Evolutionary conservation across 2,797 vertebrate genomes (phyloP), one percentile per base, ranked within the genome.

Genomic region (Delichon dasypus): DNA sequence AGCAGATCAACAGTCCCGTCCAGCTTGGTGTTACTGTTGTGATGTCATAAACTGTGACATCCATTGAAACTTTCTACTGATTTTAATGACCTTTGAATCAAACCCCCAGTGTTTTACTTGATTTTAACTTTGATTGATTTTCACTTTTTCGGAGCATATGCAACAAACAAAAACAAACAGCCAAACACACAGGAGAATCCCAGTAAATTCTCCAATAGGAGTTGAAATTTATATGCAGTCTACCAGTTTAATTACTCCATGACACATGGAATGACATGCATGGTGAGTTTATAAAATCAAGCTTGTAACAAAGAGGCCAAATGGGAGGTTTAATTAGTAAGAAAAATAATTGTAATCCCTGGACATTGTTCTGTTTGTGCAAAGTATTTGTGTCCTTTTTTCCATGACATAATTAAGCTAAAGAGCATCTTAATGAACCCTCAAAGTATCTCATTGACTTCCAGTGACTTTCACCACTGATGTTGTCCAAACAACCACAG

Each of bases 281-380:
- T 32, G 38, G 55, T 50, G 36, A 44, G 27, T 85, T 94, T 85
- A 74, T 84, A 90, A 91, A 95, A 71, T 92, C 55, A 88, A 80
- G 54, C 50, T 89, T 93, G 58, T 55, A 51, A 62, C 20, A 89
- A 81, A 75, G 53, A 95, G 62, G 18, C 38, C 87, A 91, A 55
- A 94, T 85, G 32, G 40, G 68, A 92, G 14, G 57, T 94, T 86
- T 95, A 83, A 90, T 91, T 85, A 85, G 65, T 42, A 85, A 73
- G 16, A 27, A 30, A 86, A 89, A 82, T 74, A 60, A 55, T 64
- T 55, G 40, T 76, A 91, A 90, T 93, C 61, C 72, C 66, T 88
- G 27, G 25, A 36, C 50, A n/a, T 76, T 92, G 9, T 85, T 94
- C 61, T 87, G 50, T 94, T 85, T 85, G 67, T 61, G 36, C 75